Base-by-base conservation (phyloP, 2,797 vertebrate species). In the Darevskia mixta region DNA sequence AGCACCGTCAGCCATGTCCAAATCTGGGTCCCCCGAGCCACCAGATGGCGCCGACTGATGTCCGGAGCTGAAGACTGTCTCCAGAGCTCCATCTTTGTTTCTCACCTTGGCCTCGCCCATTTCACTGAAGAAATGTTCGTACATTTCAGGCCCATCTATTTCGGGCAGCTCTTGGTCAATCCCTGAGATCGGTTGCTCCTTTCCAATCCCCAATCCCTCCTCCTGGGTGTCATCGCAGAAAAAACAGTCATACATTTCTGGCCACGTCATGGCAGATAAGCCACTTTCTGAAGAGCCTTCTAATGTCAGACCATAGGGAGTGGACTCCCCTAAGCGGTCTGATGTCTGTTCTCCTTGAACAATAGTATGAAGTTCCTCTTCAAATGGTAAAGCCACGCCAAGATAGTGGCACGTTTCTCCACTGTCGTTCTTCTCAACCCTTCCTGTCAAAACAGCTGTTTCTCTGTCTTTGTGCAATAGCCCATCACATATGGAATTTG, bases 231-330 rank as follows among this genome's bases (percentile, higher is more conserved):
- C 98, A 25, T 69, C 75, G 0, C 98, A 98, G 92, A 98, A 98
- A 86, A 99, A 98, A 90, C 98, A 96, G 18, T 99, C 98, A 0
- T 98, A 99, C 23, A 96, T 98, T 95, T 99, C 98, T 0, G 98
- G 97, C 84, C 98, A 96, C 0, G 98, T 97, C 87, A 97, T 91
- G 0, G 95, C 92, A 58, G 93, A 94, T 0, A 67, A 95, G 45
- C 89, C 2, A n/a, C 61, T 0, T 23, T 32, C 72, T 27, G 64
- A 29, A 4, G 78, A n/a, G 3, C 29, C 76, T 0, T 35, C 79
- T 0, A 4, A 17, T 0, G 76, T 3, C 3, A 69, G 87, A 78
- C 32, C 29, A 8, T 3, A 85, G 1, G 88, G 83, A 2, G 77
- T n/a, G 25, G 0, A 5, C 0, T 80, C 83, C 67, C 10, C 0